phyloP scores from a whole-genome alignment of 2,113 vertebrate genomes.

The Brachionichthys hirsutus region DNA sequence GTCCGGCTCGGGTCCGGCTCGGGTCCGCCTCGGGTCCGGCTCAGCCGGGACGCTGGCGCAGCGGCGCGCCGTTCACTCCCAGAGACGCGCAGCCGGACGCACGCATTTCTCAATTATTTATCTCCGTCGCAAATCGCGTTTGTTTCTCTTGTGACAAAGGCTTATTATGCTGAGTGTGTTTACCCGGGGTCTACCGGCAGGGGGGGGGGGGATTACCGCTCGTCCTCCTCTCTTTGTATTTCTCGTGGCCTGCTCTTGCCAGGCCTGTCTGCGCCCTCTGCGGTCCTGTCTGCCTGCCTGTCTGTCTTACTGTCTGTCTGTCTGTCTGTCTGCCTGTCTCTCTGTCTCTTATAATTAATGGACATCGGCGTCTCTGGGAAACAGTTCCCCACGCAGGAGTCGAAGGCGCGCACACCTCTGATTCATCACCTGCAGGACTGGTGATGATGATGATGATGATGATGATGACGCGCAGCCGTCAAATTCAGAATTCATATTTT shows the following conservation, averaged over 20 bases:
- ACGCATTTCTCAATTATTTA: conserved; percentile 73
- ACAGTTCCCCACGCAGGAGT: conserved; percentile 46
- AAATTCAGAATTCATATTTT: too few relatives aligned
- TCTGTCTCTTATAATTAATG: conserved; percentile 70
- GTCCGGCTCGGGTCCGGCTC: conserved; percentile 65
- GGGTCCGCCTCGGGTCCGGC: conserved; percentile 53
- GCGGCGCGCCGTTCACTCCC: conserved; percentile 73
- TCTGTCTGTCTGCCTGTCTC: conserved; percentile 59
- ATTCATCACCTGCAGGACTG: not conserved
- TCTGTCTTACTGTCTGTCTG: conserved; percentile 25
- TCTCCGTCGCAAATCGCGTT: conserved; percentile 56
- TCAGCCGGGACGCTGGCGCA: conserved; percentile 74
- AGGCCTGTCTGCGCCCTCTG: conserved; percentile 69
- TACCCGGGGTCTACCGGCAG: conserved; percentile 40
- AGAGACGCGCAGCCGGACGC: conserved; percentile 77
- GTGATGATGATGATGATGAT: too few relatives aligned
- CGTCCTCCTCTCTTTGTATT: conserved; percentile 73
- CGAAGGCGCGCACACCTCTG: conserved; percentile 15
- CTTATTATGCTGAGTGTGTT: conserved; percentile 56
- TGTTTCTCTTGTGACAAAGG: conserved; percentile 55
- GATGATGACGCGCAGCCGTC: too few relatives aligned
- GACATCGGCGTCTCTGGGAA: conserved; percentile 60
- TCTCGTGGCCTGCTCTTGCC: conserved; percentile 62
- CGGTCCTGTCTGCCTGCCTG: conserved; percentile 63
- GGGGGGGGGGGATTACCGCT: conserved; percentile 53